Evolutionary conservation across 2,797 vertebrate species (phyloP), one percentile per base, ranked within the genome.

Genomic region (Eulemur mongoz): DNA sequence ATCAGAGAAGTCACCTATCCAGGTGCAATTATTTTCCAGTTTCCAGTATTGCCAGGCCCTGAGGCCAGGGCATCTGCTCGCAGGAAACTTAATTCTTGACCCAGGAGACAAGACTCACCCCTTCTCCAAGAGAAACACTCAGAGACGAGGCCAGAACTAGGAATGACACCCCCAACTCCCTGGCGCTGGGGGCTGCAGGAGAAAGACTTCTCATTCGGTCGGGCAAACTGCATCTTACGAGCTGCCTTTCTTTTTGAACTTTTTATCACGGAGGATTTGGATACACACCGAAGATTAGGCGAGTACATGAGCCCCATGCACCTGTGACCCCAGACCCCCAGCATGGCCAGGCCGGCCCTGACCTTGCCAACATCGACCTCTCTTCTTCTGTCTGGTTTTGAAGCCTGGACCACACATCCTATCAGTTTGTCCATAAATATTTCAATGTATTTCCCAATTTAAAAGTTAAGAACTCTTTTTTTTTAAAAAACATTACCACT

Each of bases 381-480:
- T 65, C 57, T 82, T 59, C 38, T 61, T 85, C 35, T 57, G 7
- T 80, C 32, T 88, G 85, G 45, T 54, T 94, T 95, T 59, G n/a
- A 91, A 91, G 38, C 57, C 22, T 69, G n/a, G 27, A 17, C 43
- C 15, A 76, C 27, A 30, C 38, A 75, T 4, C 38, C 23, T 20
- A 32, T 93, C 63, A 78, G 30, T 75, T 67, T 70, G 81, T 32
- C 54, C 69, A 76, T 86, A 79, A 86, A 75, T 59, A 70, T 94
- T 80, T 86, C 75, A 50, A 23, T 59, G 2, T 43, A 30, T 54
- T 70, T 94, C 43, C 88, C 35, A 45, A 61, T 43, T 90, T 76
- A 40, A 80, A 87, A 93, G 73, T 83, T n/a, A 88, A 89, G 32
- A 80, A 79, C 30, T 78, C 27, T 91, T 80, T 67, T 79, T 91